Base-by-base conservation (phyloP, 37 sponge, comb jelly and placozoan species). In the Cliona cf. orientalis region DNA sequence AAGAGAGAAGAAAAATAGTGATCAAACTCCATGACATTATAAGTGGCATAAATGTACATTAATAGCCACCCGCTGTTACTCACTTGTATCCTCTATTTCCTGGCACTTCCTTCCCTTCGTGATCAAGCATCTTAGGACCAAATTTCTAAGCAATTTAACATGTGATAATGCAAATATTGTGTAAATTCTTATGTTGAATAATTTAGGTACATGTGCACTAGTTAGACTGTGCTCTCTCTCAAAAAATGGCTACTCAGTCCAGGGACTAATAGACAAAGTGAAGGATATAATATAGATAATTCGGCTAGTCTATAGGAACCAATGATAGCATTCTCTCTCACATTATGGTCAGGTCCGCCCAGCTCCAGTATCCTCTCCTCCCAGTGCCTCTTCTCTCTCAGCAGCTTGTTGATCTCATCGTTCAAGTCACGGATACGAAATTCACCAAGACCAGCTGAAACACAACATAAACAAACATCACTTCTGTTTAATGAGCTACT, bases 351-450 rank as follows among this genome's bases (percentile, higher is more conserved):
- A 0, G 96, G 86, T 69, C 99, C 99, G 2, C 96, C 99, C 9
- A 98, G 84, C 75, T 94, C 92, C 46, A 86, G 9, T 22, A 98
- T 98, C 14, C 96, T 61, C 11, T 93, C 91, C 70, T 98, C 87
- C 99, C 99, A 98, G 76, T 94, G 93, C n/a, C 92, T 86, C 89
- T 98, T 98, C 80, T 94, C 95, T 80, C 99, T 66, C 72, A 98
- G 66, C 19, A 95, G 80, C 58, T 95, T 95, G 84, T 98, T 98
- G 71, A 98, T 98, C 66, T 95, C 92, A 80, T 98, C 99, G 58
- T 98, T 98, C 34, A 98, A 65, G 64, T 98, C 99, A 44, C 99
- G 81, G 25, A 98, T 93, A 22, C 95, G 73, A 46, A 91, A 98
- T 59, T 98, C 99, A 28, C 99, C 99, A 17, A 98, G 73, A 38